These are phyloP conservation scores for Valencia hispanica DNA, from an alignment of 2,797 vertebrate genomes.

Conservation along the genomic window DNA sequence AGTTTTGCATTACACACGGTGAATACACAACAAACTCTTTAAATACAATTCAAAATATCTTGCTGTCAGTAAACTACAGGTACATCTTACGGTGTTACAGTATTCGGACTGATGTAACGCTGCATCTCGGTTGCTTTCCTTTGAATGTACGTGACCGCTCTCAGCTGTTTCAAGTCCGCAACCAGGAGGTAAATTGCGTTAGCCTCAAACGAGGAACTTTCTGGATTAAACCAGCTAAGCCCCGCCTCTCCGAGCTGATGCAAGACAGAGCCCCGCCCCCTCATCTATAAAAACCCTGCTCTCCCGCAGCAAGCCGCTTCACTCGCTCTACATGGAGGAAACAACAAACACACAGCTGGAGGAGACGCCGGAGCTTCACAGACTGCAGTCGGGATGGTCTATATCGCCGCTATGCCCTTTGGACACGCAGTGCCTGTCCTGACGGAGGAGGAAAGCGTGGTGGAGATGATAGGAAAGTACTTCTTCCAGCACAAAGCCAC, in stretches of 20 bases:
- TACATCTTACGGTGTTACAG: background rate
- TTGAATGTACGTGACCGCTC: background rate
- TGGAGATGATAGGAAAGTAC: conserved; percentile 65
- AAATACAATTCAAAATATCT: background rate
- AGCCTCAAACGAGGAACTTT: conserved; percentile 38
- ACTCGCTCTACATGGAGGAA: conserved; percentile 58
- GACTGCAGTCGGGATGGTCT: conserved; percentile 68
- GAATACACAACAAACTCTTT: background rate
- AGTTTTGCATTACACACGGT: background rate
- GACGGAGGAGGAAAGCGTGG: conserved; percentile 65
- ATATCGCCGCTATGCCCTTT: conserved; percentile 70
- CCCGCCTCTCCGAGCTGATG: conserved; percentile 74
- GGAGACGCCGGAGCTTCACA: conserved; percentile 46
- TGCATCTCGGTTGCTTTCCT: background rate
- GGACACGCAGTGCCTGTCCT: conserved; percentile 49
- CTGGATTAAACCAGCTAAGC: conserved; percentile 30
- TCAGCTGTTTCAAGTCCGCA: conserved; percentile 10
- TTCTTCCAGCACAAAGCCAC: conserved; percentile 47
- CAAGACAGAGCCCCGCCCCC: conserved; percentile 34
- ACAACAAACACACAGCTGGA: conserved; percentile 18
- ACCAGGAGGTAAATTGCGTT: conserved; percentile 55
- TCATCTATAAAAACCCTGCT: conserved; percentile 49
- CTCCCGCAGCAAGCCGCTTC: rapidly evolving
- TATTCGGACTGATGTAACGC: background rate
- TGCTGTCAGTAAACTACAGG: background rate